Evolutionary conservation across 2,113 vertebrate genomes (phyloP).

Genomic region (Hippocampus mohnikei): DNA sequence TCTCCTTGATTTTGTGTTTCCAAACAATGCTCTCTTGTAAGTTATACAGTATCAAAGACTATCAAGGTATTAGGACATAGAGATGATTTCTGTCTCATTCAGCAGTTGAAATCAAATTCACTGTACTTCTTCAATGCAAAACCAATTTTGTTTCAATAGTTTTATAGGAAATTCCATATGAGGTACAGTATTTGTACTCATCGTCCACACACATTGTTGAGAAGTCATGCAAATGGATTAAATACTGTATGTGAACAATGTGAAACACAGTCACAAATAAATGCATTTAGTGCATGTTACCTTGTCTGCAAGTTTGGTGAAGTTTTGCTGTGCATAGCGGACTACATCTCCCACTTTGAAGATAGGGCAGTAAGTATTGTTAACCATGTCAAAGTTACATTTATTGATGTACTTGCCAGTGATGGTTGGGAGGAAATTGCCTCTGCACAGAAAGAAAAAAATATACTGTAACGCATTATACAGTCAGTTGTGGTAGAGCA

Average conservation of each 20-base stretch:
- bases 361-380: constrained; percentile 85
- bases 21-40: no score
- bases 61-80: no score
- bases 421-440: constrained; percentile 80
- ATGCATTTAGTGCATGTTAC: constrained; percentile 47
- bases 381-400: constrained; percentile 80
- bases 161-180: neutral
- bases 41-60: no score
- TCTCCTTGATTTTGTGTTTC: no score
- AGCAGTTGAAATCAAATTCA: no score
- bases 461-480: no score
- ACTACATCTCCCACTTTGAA: constrained; percentile 86
- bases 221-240: neutral
- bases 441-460: constrained; percentile 61
- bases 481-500: no score
- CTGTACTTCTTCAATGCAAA: no score
- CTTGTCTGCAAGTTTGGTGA: constrained; percentile 78
- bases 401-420: constrained; percentile 64
- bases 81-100: no score
- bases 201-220: neutral
- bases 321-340: constrained; percentile 81
- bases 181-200: neutral
- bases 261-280: no score
- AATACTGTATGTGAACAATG: neutral
- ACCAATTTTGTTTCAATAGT: neutral